Evolutionary conservation across 1,140 invertebrate species (phyloP), one percentile per base, ranked within the genome.

Genomic region (Drosophila erecta): DNA sequence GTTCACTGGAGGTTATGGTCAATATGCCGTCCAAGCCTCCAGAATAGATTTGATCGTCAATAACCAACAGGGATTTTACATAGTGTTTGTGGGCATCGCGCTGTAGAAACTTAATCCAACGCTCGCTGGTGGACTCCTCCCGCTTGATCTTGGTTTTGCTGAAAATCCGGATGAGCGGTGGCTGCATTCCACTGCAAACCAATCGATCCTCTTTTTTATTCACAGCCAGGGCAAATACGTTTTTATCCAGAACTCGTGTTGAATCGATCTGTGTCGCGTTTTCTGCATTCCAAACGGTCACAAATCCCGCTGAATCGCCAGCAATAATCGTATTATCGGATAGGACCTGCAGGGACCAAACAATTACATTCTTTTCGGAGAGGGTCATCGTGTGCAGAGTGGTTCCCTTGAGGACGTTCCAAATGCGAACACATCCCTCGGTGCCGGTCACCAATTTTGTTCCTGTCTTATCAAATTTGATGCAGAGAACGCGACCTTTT

Each of bases 221-320:
- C 3, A 98, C 92, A 15, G 94, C 94, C 37, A 98, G 67, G 1
- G 95, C 92, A 12, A 97, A 92, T 41, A 98, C 95, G 93, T 98
- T 97, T 0, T 96, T 95, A 73, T 95, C 95, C 81, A 98, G 96
- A 44, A 95, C 95, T 64, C 95, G 94, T 67, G 95, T 95, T 53
- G 94, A 94, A 89, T 97, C 95, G 43, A 97, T 94, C 67, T 97
- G 93, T 22, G 96, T 95, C 14, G 96, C 97, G 37, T 95, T 92
- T 47, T 94, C 94, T 14, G 96, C 95, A 94, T 98, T 97, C 97
- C 97, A 99, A 83, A 99, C 96, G 35, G 95, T 96, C 1, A 97
- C 93, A 85, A 95, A 95, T 0, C 98, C 98, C 37, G 95, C 93
- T 3, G 97, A 98, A 91, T 98, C 98, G 0, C 97, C 98, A 69